A percentile compares a stretch with the other conserved stretches of the same genome.
Conservation (phyloP, 2,888 invertebrate species). For the Caenorhabditis becei region DNA sequence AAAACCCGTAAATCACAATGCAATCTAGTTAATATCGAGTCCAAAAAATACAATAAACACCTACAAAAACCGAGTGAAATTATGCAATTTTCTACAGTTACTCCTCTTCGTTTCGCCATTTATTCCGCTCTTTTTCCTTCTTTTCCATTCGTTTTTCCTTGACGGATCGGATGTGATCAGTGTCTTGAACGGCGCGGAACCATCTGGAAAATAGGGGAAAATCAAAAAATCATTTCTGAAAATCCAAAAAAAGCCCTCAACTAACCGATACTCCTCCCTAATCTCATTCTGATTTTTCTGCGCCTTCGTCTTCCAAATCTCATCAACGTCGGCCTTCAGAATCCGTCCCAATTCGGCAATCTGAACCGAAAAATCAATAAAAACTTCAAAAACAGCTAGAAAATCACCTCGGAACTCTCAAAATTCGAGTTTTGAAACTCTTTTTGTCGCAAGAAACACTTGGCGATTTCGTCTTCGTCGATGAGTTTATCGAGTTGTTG, state of each 20-base stretch:
- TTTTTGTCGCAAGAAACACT: constrained; percentile 75
- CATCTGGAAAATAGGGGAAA: constrained; percentile 50
- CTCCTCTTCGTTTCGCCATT: constrained; percentile 42
- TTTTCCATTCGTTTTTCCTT: constrained; percentile 60
- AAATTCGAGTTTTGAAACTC: constrained; percentile 66
- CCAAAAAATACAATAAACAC: constrained; percentile 16
- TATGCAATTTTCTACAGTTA: not conserved
- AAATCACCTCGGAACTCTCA: constrained; percentile 66
- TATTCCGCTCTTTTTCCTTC: constrained; percentile 47
- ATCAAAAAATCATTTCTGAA: not conserved
- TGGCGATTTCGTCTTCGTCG: constrained; percentile 78
- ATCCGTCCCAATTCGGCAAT: constrained; percentile 67
- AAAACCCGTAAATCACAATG: not conserved
- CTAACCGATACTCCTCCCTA: constrained; percentile 71
- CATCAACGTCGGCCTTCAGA: constrained; percentile 75
- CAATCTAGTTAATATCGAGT: constrained; percentile 1
- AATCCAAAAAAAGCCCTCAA: not conserved
- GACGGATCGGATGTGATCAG: constrained; percentile 59
- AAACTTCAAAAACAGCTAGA: not conserved
- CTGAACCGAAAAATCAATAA: constrained; percentile 43
- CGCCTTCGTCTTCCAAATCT: constrained; percentile 66
- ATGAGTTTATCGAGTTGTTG: constrained; percentile 69
- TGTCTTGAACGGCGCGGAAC: constrained; percentile 67
- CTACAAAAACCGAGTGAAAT: not conserved
- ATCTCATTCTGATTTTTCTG: constrained; percentile 69